These are phyloP conservation scores for Orientallactaga bullata DNA, from an alignment of 2,113 vertebrate genomes.

Conservation along the genomic window DNA sequence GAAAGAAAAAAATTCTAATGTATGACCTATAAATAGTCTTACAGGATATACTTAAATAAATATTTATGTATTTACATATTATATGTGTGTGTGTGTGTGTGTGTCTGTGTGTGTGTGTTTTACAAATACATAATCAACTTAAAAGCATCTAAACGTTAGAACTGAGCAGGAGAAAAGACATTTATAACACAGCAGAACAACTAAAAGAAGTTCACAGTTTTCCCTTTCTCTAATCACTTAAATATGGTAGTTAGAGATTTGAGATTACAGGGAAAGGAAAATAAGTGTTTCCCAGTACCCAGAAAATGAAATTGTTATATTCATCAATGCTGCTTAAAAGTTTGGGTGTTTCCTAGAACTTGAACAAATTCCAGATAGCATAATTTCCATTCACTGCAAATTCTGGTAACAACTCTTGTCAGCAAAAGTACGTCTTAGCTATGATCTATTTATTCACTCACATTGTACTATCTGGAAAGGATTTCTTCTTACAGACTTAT, in stretches of 20 bases:
- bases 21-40: not conserved
- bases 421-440: slow-evolving; percentile 55
- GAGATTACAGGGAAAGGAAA: not conserved
- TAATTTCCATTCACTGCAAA: slow-evolving; percentile 59
- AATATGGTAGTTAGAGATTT: not conserved
- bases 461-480: slow-evolving; percentile 33
- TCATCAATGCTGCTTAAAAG: slow-evolving; percentile 42
- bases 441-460: slow-evolving; percentile 65
- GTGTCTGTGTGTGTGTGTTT: no score
- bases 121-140: no score
- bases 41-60: no score
- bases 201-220: not conserved
- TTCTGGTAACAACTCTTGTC: slow-evolving; percentile 57
- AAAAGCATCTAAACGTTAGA: no score
- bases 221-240: slow-evolving; percentile 38
- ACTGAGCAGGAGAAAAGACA: not conserved
- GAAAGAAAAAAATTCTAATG: not conserved
- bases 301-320: slow-evolving; percentile 62
- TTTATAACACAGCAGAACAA: not conserved
- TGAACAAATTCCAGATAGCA: slow-evolving; percentile 58
- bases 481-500: slow-evolving; percentile 45
- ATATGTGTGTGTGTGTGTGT: no score
- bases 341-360: slow-evolving; percentile 59
- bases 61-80: no score
- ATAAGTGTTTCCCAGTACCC: not conserved